Percentiles rank a stretch among this genome's conserved stretches.
phyloP scores from a whole-genome alignment of 2,888 invertebrate genomes.

The Abrostola tripartita region DNA sequence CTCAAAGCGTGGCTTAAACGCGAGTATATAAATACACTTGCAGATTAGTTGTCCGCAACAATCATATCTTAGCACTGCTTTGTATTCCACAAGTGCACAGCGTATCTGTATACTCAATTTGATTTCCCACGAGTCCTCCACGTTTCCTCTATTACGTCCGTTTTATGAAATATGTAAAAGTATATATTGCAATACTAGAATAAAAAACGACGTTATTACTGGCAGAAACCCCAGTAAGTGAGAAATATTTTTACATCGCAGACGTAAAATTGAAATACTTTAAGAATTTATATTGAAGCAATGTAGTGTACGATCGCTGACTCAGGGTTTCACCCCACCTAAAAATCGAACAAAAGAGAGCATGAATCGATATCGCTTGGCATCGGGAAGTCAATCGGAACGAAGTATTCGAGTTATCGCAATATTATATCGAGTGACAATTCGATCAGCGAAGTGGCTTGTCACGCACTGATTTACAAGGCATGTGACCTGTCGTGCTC shows the following conservation, averaged over 20 bases:
- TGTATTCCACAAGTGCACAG: constrained; percentile 32
- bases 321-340: constrained; percentile 24
- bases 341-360: constrained; percentile 45
- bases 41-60: constrained; percentile 14
- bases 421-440: constrained; percentile 68
- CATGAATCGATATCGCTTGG: constrained; percentile 61
- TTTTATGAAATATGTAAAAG: constrained; percentile 48
- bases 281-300: constrained; percentile 51
- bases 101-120: constrained; percentile 37
- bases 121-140: constrained; percentile 40
- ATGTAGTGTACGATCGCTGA: constrained; percentile 38
- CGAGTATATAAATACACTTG: constrained; percentile 15
- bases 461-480: constrained; percentile 74
- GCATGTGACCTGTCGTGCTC: constrained; percentile 66
- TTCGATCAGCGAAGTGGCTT: constrained; percentile 63
- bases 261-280: constrained; percentile 52
- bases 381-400: constrained; percentile 67
- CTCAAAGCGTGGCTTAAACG: constrained; percentile 26
- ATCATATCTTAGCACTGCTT: constrained; percentile 30
- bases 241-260: constrained; percentile 36
- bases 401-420: constrained; percentile 70
- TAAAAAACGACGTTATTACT: constrained; percentile 30
- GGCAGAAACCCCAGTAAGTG: constrained; percentile 31
- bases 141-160: constrained; percentile 31
- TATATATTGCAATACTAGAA: constrained; percentile 24